Conservation (phyloP, 2,113 vertebrate genomes). For the Cyprinodon variegatus region DNA sequence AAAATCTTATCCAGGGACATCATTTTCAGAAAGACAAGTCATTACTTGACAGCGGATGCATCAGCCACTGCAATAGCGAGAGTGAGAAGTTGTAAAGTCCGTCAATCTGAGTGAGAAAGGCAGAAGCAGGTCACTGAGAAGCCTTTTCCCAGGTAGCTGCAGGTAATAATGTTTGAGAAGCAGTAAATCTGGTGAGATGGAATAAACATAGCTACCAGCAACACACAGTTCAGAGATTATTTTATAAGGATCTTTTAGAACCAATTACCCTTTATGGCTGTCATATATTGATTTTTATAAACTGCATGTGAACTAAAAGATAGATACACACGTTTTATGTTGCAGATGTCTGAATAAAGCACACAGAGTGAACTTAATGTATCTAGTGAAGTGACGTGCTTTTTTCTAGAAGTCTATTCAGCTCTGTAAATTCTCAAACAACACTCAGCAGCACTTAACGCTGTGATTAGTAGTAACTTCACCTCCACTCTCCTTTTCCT, state of each 20-base stretch:
- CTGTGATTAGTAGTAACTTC: constrained; percentile 38
- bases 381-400: constrained; percentile 9
- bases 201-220: constrained; percentile 57
- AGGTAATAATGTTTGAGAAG: constrained; percentile 79
- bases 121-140: constrained; percentile 78
- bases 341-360: background rate
- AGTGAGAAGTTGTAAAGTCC: constrained; percentile 84
- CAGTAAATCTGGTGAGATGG: constrained; percentile 47
- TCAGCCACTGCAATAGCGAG: constrained; percentile 81
- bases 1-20: constrained; percentile 88
- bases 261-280: constrained; percentile 38
- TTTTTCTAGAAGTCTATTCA: constrained; percentile 16
- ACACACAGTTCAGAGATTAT: constrained; percentile 2
- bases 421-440: constrained; percentile 40
- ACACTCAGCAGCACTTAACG: constrained; percentile 52
- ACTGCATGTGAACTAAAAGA: constrained; percentile 25
- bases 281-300: constrained; percentile 38
- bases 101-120: constrained; percentile 72
- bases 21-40: constrained; percentile 81
- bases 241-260: constrained; percentile 26
- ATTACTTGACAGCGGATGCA: constrained; percentile 83
- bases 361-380: background rate
- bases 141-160: constrained; percentile 83
- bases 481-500: constrained; percentile 1
- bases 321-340: background rate